Conservation (phyloP, 2,797 vertebrate species). For the Melanotaenia maccullochi region DNA sequence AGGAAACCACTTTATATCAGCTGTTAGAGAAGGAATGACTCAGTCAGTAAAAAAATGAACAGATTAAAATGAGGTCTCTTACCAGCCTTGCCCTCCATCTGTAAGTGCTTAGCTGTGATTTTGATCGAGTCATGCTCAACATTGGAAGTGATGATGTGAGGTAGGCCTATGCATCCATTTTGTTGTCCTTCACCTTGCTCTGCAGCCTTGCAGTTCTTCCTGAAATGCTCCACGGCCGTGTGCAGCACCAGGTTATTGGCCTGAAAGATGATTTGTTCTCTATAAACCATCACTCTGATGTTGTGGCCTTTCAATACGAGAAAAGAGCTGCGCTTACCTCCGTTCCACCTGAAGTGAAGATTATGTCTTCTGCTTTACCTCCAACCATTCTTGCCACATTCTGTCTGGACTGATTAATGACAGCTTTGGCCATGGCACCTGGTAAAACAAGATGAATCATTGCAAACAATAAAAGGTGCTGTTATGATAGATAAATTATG, state of each 20-base stretch:
- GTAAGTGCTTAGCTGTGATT: conserved; percentile 84
- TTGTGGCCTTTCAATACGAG: background rate
- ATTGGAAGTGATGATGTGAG: conserved; percentile 88
- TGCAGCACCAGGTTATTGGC: conserved; percentile 94
- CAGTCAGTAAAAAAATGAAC: background rate
- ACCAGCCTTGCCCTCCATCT: conserved; percentile 84
- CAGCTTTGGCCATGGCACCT: conserved; percentile 89
- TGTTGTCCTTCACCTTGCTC: conserved; percentile 15
- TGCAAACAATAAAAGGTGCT: background rate
- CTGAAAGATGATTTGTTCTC: conserved; percentile 70
- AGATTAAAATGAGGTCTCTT: conserved; percentile 26
- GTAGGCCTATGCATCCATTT: conserved; percentile 53
- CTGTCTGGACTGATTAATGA: conserved; percentile 85
- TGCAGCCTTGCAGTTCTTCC: conserved; percentile 40
- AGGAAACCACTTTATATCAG: background rate
- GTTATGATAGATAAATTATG: background rate
- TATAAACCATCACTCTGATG: background rate
- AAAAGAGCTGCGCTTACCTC: conserved; percentile 82
- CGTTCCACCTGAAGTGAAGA: conserved; percentile 96
- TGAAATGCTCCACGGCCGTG: conserved; percentile 85
- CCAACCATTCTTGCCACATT: conserved; percentile 90
- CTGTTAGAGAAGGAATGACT: background rate
- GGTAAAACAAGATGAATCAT: conserved; percentile 11
- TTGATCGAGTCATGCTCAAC: conserved; percentile 94
- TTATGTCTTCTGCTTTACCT: conserved; percentile 85